Percentiles rank a stretch among this genome's conserved stretches.
Conservation (phyloP, 2,888 invertebrate species). For the Tipula confusa region DNA sequence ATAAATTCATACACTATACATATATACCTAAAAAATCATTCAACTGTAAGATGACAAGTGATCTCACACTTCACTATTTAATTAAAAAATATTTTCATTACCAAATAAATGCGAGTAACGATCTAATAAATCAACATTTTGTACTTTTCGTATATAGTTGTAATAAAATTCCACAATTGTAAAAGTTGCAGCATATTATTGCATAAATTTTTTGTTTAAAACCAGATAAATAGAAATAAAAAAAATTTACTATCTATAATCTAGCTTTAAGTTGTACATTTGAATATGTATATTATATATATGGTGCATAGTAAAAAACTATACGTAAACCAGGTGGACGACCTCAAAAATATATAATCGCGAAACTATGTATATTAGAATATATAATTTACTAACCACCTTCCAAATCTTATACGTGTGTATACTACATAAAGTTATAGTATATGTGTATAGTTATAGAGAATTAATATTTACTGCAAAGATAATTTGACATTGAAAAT, state of each 20-base stretch:
- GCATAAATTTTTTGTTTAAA: neutral
- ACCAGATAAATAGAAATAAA: neutral
- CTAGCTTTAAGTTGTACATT: neutral
- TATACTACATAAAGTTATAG: too few species aligned
- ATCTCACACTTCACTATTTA: neutral
- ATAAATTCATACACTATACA: neutral
- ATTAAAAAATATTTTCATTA: neutral
- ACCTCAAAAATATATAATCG: neutral
- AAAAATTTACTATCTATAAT: neutral
- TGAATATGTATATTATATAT: neutral
- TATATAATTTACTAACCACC: neutral
- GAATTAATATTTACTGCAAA: too few species aligned
- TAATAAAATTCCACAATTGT: neutral
- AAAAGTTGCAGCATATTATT: slow-evolving; percentile 25
- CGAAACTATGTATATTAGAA: neutral
- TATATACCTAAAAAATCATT: neutral
- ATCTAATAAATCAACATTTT: neutral
- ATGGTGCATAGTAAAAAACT: neutral
- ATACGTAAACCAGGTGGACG: neutral
- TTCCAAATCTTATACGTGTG: neutral
- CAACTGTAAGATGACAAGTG: neutral
- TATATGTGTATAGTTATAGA: neutral
- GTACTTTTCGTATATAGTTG: neutral
- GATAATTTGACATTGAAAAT: neutral
- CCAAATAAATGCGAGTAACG: neutral